These are phyloP conservation scores for Colletes collaris DNA, from an alignment of 2,888 invertebrate genomes.

Conservation along the genomic window DNA sequence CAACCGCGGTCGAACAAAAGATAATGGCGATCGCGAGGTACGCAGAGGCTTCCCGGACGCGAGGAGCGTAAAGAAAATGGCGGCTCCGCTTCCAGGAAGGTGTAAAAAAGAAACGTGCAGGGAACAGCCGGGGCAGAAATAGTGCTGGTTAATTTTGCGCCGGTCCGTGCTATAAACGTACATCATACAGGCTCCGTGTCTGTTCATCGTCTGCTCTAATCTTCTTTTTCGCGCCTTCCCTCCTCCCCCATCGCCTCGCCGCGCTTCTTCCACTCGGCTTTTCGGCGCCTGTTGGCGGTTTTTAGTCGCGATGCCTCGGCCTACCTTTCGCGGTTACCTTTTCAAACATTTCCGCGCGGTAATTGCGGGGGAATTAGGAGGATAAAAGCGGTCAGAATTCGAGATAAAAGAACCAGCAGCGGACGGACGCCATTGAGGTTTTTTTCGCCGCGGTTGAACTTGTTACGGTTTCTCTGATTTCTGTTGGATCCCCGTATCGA, in stretches of 20 bases:
- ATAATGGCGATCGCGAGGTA: neutral
- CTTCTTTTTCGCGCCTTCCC: conserved; percentile 27
- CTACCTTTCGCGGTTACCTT: neutral
- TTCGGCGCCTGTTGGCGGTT: neutral
- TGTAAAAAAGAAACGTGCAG: conserved; percentile 69
- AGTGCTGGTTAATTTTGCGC: conserved; percentile 75
- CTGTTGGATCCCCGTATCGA: too few relatives aligned
- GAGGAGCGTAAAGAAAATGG: neutral
- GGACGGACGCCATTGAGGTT: too few relatives aligned
- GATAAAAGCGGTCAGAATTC: too few relatives aligned
- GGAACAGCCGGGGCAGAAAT: conserved; percentile 68
- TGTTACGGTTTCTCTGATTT: too few relatives aligned
- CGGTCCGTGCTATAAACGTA: conserved; percentile 72
- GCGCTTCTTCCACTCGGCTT: neutral
- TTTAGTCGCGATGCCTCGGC: neutral
- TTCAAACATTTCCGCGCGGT: neutral
- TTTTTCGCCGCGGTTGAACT: too few relatives aligned
- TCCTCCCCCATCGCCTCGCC: neutral
- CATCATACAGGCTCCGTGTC: conserved; percentile 73
- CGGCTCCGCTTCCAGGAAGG: conserved; percentile 63
- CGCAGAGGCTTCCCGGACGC: neutral
- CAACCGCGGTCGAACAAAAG: neutral
- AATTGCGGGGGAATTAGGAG: neutral
- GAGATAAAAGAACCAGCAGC: too few relatives aligned
- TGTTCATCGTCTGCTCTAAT: conserved; percentile 74